Base-by-base conservation (phyloP, 1,140 invertebrate genomes). In the Cotesia typhae region DNA sequence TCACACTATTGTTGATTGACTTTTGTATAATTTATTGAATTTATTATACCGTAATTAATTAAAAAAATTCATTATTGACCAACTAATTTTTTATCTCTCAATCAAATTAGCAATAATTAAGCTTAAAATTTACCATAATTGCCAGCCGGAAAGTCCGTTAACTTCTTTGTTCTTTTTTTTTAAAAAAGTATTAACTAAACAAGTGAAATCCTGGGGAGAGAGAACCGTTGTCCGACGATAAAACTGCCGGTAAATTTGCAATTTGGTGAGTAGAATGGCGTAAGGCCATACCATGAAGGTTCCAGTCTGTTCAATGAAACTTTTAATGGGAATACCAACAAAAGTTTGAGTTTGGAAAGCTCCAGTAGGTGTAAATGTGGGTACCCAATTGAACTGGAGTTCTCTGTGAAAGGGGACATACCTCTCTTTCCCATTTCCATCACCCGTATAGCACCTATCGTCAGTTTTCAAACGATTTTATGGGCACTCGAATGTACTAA, bases 271-370 rank as follows among this genome's bases (percentile, higher is more conserved):
- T 41, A 37, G 6, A 35, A 55, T 35, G 20, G 10, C 52, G 35
- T 67, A 55, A 67, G 28, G 52, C 66, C 28, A 55, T 36, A 10
- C 10, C 5, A 55, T 55, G 53, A 67, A 51, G 28, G 52, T n/a
- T 60, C 53, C 20, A 9, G 53, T 53, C 36, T 20, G 36, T 68
- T 59, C 10, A 52, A 35, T 41, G 36, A 47, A 68, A 68, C 67
- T 68, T 68, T 68, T 68, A 68, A 68, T 68, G 67, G 67, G 17
- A 68, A 68, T 59, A 59, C 55, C 55, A 37, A 41, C 36, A 38
- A 68, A 68, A 68, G 67, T 68, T 59, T 14, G 10, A 60, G 17
- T 37, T 60, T 68, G 12, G 10, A 20, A 17, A 59, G 59, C 4
- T n/a, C 37, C 4, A 4, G 38, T 36, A 53, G 66, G 28, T 55